A percentile compares a stretch with the other conserved stretches of the same genome.
phyloP scores from a whole-genome alignment of 2,113 vertebrate species.

The Solenodon paradoxus region DNA sequence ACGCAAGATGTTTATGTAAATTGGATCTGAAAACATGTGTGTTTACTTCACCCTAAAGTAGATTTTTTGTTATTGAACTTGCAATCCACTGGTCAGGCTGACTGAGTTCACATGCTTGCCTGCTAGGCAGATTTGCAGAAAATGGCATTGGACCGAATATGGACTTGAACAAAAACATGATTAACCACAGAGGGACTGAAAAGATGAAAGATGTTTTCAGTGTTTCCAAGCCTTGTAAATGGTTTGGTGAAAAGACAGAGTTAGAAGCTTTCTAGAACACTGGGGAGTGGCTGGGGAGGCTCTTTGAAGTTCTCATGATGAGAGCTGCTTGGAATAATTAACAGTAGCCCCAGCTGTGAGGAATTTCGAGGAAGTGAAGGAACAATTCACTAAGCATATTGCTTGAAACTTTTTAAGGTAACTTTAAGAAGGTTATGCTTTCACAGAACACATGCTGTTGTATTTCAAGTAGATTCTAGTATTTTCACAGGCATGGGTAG shows the following conservation, averaged over 20 bases:
- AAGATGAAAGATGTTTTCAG: conserved; percentile 50
- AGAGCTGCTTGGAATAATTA: conserved; percentile 45
- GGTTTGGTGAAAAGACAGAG: conserved; percentile 22
- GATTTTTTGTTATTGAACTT: neutral
- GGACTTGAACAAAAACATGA: neutral
- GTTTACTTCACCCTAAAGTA: neutral
- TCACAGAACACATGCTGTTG: neutral
- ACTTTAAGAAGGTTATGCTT: neutral
- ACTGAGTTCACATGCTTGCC: neutral
- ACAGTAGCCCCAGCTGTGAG: conserved; percentile 12
- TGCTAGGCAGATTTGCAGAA: conserved; percentile 50
- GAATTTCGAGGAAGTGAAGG: neutral
- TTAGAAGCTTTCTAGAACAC: conserved; percentile 36
- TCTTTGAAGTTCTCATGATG: conserved; percentile 36
- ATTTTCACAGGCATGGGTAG: conserved; percentile 63
- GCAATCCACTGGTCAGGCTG: neutral
- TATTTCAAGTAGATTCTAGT: conserved; percentile 32
- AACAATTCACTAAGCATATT: neutral
- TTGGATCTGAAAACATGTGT: neutral
- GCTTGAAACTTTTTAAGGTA: conserved; percentile 1
- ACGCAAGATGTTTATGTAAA: neutral
- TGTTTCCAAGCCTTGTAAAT: conserved; percentile 23
- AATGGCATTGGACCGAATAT: neutral
- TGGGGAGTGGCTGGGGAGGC: neutral
- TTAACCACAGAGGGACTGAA: conserved; percentile 4